Percentiles rank a stretch among this genome's conserved stretches.
Evolutionary conservation across 2,113 vertebrate species (phyloP).

Genomic region (Mus pahari): DNA sequence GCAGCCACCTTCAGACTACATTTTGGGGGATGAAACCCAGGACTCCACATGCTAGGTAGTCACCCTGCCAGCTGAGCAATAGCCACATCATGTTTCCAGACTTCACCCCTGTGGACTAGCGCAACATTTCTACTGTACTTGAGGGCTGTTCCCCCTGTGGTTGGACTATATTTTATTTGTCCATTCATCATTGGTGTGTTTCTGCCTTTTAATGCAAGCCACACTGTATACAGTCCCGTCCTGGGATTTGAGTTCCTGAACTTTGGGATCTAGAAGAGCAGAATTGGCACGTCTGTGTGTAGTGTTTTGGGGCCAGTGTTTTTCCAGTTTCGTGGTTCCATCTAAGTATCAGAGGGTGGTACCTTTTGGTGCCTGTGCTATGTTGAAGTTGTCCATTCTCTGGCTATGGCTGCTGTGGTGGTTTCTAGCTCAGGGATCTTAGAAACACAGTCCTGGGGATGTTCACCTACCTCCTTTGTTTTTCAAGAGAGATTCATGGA

Average conservation of each 20-base stretch:
- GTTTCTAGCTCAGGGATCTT: neutral
- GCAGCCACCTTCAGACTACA: neutral
- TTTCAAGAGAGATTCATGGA: neutral
- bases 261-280: neutral
- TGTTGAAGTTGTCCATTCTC: neutral
- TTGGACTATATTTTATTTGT: neutral
- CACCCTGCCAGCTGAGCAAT: too few relatives aligned
- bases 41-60: neutral
- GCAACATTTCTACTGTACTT: neutral
- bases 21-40: neutral
- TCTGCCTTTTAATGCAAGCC: neutral
- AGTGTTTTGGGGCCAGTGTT: neutral
- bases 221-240: fast-evolving
- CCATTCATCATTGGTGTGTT: neutral
- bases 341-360: neutral
- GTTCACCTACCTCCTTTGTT: neutral
- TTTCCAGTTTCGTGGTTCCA: neutral
- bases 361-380: neutral
- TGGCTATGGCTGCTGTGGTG: neutral
- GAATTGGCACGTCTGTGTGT: neutral
- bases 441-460: neutral
- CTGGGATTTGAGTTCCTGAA: neutral
- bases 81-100: neutral
- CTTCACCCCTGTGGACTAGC: neutral
- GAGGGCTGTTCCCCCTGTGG: neutral